Percentiles rank a stretch among this genome's conserved stretches.
These are phyloP conservation scores for Glyphotaelius pellucidus DNA, from an alignment of 2,888 invertebrate genomes.

Conservation along the genomic window DNA sequence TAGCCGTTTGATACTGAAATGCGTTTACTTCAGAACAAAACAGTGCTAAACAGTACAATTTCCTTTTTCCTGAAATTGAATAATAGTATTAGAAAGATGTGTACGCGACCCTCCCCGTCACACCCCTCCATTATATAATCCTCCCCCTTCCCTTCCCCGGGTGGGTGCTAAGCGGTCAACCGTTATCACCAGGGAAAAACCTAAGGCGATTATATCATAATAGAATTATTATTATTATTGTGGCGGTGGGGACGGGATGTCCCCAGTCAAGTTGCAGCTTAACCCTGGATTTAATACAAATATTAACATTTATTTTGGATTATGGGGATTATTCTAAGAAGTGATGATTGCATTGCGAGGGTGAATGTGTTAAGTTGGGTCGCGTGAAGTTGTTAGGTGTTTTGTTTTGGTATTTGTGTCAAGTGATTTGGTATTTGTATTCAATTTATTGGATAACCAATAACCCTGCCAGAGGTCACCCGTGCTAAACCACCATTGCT, in stretches of 20 bases:
- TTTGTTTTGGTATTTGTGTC: too few relatives aligned
- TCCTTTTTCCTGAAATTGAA: neutral
- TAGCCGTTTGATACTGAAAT: neutral
- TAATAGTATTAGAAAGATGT: neutral
- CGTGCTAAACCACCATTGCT: too few relatives aligned
- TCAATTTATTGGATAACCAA: too few relatives aligned
- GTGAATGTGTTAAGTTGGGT: neutral
- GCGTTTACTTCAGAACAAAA: neutral
- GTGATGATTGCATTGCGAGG: neutral
- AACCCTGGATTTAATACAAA: slow-evolving; percentile 12
- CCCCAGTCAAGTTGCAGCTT: slow-evolving; percentile 12
- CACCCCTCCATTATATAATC: neutral
- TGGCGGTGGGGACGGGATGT: slow-evolving; percentile 37
- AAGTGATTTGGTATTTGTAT: too few relatives aligned
- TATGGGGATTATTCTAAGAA: neutral
- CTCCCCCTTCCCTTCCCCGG: neutral
- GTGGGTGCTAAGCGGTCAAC: slow-evolving; percentile 26
- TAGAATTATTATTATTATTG: slow-evolving; percentile 34
- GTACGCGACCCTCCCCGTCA: neutral
- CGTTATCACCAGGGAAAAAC: slow-evolving; percentile 31
- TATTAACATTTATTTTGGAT: slow-evolving; percentile 34
- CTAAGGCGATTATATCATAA: slow-evolving; percentile 51
- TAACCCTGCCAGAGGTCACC: too few relatives aligned
- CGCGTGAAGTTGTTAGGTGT: neutral
- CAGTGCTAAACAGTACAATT: neutral